Conservation (phyloP, 2,888 invertebrate species). For the Chironomus riparius region DNA sequence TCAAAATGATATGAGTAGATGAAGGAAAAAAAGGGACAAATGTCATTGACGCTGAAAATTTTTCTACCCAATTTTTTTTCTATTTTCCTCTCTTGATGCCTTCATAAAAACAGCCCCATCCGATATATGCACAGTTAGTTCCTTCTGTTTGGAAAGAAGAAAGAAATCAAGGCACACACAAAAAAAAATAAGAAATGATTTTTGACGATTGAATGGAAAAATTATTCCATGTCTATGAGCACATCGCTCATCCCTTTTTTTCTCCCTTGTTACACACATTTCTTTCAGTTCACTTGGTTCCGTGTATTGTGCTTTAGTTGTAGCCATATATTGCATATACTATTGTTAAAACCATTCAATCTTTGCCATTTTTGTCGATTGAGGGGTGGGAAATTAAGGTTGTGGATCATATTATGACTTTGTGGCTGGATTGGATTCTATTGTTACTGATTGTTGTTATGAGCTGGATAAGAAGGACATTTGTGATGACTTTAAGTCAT, state of each 20-base stretch:
- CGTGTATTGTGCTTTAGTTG: too few relatives aligned
- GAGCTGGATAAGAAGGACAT: too few relatives aligned
- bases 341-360: not conserved
- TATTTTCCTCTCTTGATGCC: too few relatives aligned
- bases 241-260: not conserved
- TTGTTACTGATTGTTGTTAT: too few relatives aligned
- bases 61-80: too few relatives aligned
- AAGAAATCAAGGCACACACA: not conserved
- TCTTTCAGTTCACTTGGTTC: too few relatives aligned
- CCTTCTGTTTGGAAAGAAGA: too few relatives aligned
- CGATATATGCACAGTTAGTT: too few relatives aligned
- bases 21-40: not conserved
- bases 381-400: not conserved
- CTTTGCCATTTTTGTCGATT: not conserved
- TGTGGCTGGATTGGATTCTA: too few relatives aligned
- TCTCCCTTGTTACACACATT: not conserved
- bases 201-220: slow-evolving; percentile 24
- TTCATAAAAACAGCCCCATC: too few relatives aligned
- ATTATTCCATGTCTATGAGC: slow-evolving; percentile 20
- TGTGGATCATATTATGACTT: not conserved
- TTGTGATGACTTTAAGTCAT: too few relatives aligned
- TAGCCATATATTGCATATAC: not conserved
- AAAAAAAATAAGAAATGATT: not conserved
- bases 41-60: not conserved
- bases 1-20: not conserved